Evolutionary conservation across 2,888 invertebrate genomes (phyloP).

Genomic region (Abscondita cerata): DNA sequence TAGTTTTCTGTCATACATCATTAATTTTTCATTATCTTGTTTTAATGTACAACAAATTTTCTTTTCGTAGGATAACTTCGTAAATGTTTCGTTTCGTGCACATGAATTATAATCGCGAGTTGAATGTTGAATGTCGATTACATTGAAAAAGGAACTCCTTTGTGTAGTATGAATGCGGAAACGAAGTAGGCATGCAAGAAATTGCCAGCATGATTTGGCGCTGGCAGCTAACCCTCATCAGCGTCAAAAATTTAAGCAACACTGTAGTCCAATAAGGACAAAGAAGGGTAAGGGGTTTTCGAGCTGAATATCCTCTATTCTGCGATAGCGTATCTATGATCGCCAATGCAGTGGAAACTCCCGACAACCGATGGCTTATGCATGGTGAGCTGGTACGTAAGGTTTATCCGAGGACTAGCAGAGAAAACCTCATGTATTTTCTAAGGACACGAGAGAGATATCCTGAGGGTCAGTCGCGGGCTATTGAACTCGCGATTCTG

Average conservation of each 20-base stretch:
- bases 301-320: conserved; percentile 54
- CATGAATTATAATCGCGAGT: conserved; percentile 7
- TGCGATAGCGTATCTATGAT: conserved; percentile 51
- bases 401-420: conserved; percentile 40
- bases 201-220: conserved; percentile 32
- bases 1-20: no score
- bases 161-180: conserved; percentile 23
- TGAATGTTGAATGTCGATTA: conserved; percentile 15
- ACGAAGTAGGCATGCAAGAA: conserved; percentile 33
- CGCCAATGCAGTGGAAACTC: conserved; percentile 43
- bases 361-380: conserved; percentile 41
- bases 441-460: conserved; percentile 58
- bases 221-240: conserved; percentile 62
- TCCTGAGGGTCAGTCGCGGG: conserved; percentile 63
- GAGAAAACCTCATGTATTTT: conserved; percentile 59
- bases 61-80: no score
- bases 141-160: conserved; percentile 22
- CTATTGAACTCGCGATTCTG: conserved; percentile 58
- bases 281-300: conserved; percentile 50
- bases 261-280: conserved; percentile 59
- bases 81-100: neutral
- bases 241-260: conserved; percentile 66
- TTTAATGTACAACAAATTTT: no score
- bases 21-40: no score
- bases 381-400: conserved; percentile 41